Conservation (phyloP, 2,888 invertebrate species). For the Cremastinae sp. region DNA sequence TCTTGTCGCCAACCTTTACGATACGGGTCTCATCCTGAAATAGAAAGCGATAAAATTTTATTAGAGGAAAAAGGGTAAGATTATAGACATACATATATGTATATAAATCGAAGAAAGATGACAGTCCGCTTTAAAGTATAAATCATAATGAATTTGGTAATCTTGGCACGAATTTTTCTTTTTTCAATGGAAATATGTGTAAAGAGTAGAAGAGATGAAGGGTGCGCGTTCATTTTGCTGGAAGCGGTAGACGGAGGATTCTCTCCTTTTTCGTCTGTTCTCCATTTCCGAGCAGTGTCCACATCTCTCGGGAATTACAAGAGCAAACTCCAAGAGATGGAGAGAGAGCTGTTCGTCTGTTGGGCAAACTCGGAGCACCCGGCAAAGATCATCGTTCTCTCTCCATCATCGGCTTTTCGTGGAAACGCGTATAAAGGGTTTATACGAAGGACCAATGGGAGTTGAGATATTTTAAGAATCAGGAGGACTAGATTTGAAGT, state of each 20-base stretch:
- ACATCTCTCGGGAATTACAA: conserved; percentile 46
- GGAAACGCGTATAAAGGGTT: background rate
- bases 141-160: conserved; percentile 11
- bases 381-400: conserved; percentile 56
- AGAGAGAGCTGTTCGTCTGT: conserved; percentile 58
- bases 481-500: no score
- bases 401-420: conserved; percentile 26
- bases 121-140: background rate
- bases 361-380: conserved; percentile 63
- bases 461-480: no score
- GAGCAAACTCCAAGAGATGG: conserved; percentile 42
- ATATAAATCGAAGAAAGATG: background rate
- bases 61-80: background rate
- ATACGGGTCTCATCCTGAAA: conserved; percentile 81
- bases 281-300: conserved; percentile 42
- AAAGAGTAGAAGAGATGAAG: background rate
- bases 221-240: conserved; percentile 6
- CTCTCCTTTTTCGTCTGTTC: conserved; percentile 18
- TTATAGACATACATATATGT: no score
- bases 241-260: conserved; percentile 42
- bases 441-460: background rate
- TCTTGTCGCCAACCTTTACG: conserved; percentile 84
- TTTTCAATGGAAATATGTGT: conserved; percentile 3
- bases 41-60: conserved; percentile 59
- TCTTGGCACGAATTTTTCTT: conserved; percentile 5